phyloP scores from a whole-genome alignment of 2,888 invertebrate genomes.

The Eubasilissa splendida region DNA sequence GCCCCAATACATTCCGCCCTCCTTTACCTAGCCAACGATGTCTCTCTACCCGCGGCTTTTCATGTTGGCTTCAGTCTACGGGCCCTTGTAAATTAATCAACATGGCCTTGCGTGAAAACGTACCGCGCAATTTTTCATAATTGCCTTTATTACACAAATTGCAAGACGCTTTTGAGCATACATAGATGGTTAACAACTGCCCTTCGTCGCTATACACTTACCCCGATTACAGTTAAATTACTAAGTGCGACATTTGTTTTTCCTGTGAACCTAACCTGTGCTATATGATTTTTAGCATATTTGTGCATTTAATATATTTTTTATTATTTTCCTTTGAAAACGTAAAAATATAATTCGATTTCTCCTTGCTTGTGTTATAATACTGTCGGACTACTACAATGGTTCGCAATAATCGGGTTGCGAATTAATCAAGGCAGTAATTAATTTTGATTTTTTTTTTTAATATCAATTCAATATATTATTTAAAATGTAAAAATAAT shows the following conservation, averaged over 20 bases:
- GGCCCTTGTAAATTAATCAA: conserved; percentile 4
- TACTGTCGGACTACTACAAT: no score
- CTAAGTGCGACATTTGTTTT: neutral
- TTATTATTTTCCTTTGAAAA: no score
- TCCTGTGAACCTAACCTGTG: neutral
- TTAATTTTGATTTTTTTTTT: no score
- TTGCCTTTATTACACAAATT: conserved; percentile 12
- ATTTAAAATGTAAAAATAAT: no score
- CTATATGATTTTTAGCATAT: no score
- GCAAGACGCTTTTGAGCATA: neutral
- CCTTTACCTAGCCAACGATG: no score
- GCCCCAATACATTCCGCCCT: neutral
- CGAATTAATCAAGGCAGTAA: no score
- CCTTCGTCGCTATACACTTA: conserved; percentile 2
- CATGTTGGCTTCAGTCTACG: neutral
- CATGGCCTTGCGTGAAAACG: conserved; percentile 2
- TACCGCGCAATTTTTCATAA: conserved; percentile 1
- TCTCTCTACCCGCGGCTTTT: neutral
- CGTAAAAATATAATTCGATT: no score
- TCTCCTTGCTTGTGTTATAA: no score
- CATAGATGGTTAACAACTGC: neutral
- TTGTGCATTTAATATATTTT: no score
- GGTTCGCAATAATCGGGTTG: no score
- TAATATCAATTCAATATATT: no score
- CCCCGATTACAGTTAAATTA: conserved; percentile 2